Conservation (phyloP, 2,888 invertebrate genomes). For the Sinohyriopsis cumingii region DNA sequence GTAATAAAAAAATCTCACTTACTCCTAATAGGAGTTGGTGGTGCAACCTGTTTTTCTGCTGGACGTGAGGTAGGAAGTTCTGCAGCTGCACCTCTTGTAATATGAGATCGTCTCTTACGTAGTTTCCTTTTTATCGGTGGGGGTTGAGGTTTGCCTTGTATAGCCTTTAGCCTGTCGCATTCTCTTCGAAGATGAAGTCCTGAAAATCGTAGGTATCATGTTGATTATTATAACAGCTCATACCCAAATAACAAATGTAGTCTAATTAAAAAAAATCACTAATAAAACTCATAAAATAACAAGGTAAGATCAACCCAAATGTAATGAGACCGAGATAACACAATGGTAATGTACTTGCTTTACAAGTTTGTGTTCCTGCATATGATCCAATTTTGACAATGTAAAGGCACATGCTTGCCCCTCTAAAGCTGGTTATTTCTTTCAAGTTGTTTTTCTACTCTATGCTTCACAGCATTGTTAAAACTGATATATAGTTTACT, state of each 20-base stretch:
- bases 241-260: background rate
- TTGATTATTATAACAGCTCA: background rate
- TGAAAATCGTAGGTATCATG: conserved; percentile 3
- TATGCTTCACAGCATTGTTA: no score
- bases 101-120: conserved; percentile 39
- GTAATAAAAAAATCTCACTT: conserved; percentile 13
- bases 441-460: no score
- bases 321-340: no score
- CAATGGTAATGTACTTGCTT: no score
- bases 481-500: no score
- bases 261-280: no score
- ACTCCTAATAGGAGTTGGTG: conserved; percentile 54
- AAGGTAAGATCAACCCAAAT: no score
- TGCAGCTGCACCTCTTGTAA: conserved; percentile 18
- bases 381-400: no score
- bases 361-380: no score
- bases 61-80: conserved; percentile 23
- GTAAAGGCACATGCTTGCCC: no score
- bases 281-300: no score
- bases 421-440: no score
- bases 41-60: conserved; percentile 27
- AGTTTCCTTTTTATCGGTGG: conserved; percentile 37
- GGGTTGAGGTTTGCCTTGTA: conserved; percentile 12
- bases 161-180: conserved; percentile 24
- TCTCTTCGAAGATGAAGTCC: conserved; percentile 36